Evolutionary conservation across 64 coral and sea anemone species (phyloP).

Genomic region (Montipora cactus): DNA sequence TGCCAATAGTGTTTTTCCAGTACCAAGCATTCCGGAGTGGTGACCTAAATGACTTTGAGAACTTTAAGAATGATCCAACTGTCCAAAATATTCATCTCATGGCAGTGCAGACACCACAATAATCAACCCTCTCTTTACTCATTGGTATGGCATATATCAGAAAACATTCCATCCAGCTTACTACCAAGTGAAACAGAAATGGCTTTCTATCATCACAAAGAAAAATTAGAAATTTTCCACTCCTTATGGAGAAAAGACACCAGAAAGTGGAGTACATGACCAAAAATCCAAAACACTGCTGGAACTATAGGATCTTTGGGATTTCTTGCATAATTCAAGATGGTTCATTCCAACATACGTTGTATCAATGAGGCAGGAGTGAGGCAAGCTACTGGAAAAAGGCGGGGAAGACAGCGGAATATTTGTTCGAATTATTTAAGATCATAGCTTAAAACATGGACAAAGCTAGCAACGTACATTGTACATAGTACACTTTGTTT

Average conservation of each 20-base stretch:
- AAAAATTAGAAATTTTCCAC: slow-evolving; percentile 36
- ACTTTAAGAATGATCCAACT: slow-evolving; percentile 6
- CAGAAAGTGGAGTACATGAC: background rate
- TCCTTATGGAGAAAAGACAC: background rate
- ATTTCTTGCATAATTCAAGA: slow-evolving; percentile 21
- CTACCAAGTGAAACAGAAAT: slow-evolving; percentile 3
- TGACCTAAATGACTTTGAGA: slow-evolving; percentile 3
- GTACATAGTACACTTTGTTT: background rate
- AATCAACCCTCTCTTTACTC: slow-evolving; percentile 46
- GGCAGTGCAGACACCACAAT: slow-evolving; percentile 31
- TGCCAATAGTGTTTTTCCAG: slow-evolving; percentile 35
- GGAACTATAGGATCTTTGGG: slow-evolving; percentile 19
- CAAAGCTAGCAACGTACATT: background rate
- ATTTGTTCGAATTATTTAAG: background rate
- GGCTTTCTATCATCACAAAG: slow-evolving; percentile 21
- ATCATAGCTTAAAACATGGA: background rate
- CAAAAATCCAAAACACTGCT: slow-evolving; percentile 27
- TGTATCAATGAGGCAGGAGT: background rate
- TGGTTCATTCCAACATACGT: background rate
- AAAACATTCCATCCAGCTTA: background rate
- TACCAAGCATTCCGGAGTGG: slow-evolving; percentile 23
- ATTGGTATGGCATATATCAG: slow-evolving; percentile 21
- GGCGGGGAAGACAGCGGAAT: slow-evolving; percentile 1
- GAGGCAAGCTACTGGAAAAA: background rate
- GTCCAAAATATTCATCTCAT: slow-evolving; percentile 26